Evolutionary conservation across 2,888 invertebrate species (phyloP).

Genomic region (Cataglyphis albicans): DNA sequence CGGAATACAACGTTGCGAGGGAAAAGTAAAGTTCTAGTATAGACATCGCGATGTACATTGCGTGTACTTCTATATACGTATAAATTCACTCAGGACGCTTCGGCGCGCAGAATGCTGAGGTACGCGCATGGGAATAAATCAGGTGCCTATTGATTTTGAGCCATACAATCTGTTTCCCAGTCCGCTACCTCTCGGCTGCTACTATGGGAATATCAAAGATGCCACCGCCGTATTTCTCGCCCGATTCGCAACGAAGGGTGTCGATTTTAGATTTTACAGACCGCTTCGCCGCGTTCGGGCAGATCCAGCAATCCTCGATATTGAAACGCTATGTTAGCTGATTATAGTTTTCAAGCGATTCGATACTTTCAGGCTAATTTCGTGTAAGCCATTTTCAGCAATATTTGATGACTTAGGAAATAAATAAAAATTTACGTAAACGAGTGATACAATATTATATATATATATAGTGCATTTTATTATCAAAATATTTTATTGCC

Average conservation of each 20-base stretch:
- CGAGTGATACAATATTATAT: neutral
- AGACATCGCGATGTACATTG: constrained; percentile 14
- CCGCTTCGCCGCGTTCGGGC: constrained; percentile 8
- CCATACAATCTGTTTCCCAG: constrained; percentile 75
- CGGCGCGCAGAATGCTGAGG: constrained; percentile 52
- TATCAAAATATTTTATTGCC: neutral
- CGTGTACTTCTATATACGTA: constrained; percentile 35
- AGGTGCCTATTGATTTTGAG: constrained; percentile 78
- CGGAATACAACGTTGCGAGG: neutral
- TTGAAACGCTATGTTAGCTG: constrained; percentile 15
- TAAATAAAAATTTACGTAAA: neutral
- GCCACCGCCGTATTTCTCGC: constrained; percentile 44
- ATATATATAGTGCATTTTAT: neutral
- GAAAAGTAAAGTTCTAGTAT: neutral
- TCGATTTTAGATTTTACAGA: constrained; percentile 50
- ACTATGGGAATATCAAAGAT: constrained; percentile 55
- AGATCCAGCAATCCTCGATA: constrained; percentile 1
- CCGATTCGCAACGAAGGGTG: constrained; percentile 44
- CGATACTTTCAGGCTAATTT: constrained; percentile 5
- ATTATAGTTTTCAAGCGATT: constrained; percentile 22
- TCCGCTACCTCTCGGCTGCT: constrained; percentile 43
- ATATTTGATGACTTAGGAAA: neutral
- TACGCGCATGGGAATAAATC: constrained; percentile 77
- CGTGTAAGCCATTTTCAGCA: neutral
- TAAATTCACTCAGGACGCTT: constrained; percentile 60